These are phyloP conservation scores for Xenentodon cancila DNA, from an alignment of 2,797 vertebrate species.

Conservation along the genomic window DNA sequence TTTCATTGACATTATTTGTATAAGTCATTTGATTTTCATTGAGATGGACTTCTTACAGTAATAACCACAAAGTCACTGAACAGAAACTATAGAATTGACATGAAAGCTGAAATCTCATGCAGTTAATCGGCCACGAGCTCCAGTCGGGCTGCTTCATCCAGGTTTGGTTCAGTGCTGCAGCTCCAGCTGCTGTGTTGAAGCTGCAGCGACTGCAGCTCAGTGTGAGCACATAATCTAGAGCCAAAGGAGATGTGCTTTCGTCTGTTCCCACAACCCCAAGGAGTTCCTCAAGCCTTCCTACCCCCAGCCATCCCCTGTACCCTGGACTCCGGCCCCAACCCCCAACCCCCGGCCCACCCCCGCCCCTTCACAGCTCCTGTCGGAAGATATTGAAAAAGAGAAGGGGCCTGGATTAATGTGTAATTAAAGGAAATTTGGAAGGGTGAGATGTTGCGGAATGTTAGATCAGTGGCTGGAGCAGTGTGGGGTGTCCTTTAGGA, in stretches of 20 bases:
- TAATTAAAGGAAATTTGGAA: conserved; percentile 99
- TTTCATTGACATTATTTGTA: background rate
- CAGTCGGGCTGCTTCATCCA: conserved; percentile 35
- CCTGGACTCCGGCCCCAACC: conserved; percentile 70
- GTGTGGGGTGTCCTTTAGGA: conserved; percentile 99
- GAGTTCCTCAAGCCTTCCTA: conserved; percentile 80
- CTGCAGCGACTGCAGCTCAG: conserved; percentile 55
- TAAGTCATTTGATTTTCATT: background rate
- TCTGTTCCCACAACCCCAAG: conserved; percentile 86
- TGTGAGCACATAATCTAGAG: conserved; percentile 77
- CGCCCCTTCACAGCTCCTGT: conserved; percentile 83
- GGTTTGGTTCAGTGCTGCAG: conserved; percentile 31
- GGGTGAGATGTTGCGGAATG: conserved; percentile 99
- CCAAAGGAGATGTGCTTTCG: conserved; percentile 74
- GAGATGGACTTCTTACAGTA: background rate
- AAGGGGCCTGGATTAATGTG: conserved; percentile 97
- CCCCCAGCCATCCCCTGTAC: conserved; percentile 75
- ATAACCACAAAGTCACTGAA: conserved; percentile 3
- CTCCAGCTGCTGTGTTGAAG: conserved; percentile 50
- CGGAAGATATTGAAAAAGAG: conserved; percentile 96
- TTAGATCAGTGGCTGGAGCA: conserved; percentile 99
- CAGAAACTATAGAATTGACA: background rate
- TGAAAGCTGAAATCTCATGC: conserved; percentile 25
- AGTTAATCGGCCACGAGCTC: conserved; percentile 12
- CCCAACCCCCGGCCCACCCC: conserved; percentile 66